Conservation (phyloP, 2,797 vertebrate genomes). For the Phalloptychus januarius region DNA sequence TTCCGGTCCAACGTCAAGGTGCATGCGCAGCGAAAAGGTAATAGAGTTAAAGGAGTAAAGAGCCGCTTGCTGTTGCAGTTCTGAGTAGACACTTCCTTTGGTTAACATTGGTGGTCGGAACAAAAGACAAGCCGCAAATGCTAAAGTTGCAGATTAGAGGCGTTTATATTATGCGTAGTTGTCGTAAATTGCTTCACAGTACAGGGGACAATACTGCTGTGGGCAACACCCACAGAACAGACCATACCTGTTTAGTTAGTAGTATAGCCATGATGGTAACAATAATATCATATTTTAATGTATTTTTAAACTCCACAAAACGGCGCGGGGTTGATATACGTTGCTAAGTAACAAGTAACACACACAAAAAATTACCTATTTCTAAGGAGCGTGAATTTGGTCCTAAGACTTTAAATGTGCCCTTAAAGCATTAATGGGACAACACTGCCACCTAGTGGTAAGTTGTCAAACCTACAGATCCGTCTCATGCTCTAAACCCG, state of each 20-base stretch:
- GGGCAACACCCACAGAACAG: background rate
- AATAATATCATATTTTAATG: background rate
- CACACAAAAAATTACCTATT: background rate
- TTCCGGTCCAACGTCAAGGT: constrained; percentile 9
- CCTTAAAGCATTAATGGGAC: background rate
- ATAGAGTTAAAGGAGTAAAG: background rate
- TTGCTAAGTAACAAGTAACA: constrained; percentile 24
- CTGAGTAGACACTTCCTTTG: background rate
- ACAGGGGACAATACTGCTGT: background rate
- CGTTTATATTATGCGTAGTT: background rate
- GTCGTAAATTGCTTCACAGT: background rate
- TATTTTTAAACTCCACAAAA: background rate
- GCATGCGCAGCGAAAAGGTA: background rate
- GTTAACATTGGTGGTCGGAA: background rate
- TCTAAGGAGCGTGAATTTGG: background rate
- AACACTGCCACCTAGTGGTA: constrained; percentile 50
- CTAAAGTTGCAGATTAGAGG: background rate
- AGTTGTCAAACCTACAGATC: background rate
- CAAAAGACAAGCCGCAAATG: background rate
- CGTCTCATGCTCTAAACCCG: background rate
- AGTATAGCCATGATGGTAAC: background rate
- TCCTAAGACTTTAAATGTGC: background rate
- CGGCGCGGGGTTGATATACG: background rate
- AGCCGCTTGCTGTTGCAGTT: background rate
- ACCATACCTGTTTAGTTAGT: background rate